Conservation (phyloP, 2,888 invertebrate species). For the Griposia aprilina region DNA sequence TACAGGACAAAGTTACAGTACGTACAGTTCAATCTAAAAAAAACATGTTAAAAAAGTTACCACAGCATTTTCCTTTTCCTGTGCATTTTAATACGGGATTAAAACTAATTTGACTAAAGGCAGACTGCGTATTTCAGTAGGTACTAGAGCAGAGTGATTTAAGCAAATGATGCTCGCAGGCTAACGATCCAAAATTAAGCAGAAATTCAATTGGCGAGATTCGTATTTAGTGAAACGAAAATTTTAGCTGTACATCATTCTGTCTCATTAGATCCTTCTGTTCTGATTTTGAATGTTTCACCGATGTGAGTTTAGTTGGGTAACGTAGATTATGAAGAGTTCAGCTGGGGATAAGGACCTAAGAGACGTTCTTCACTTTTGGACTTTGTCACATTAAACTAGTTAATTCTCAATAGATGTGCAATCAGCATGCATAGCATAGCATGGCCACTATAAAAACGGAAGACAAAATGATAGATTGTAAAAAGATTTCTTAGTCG, state of each 20-base stretch:
- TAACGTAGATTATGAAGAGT: neutral
- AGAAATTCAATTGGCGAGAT: slow-evolving; percentile 44
- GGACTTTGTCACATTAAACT: too few species aligned
- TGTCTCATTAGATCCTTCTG: slow-evolving; percentile 4
- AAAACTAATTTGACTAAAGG: slow-evolving; percentile 18
- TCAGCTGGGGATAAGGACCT: too few species aligned
- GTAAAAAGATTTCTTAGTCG: too few species aligned
- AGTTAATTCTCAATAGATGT: too few species aligned
- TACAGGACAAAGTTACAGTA: neutral
- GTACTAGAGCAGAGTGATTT: slow-evolving; percentile 17
- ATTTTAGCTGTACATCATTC: slow-evolving; percentile 26
- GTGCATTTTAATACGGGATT: neutral
- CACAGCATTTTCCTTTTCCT: neutral
- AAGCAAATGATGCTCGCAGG: slow-evolving; percentile 38
- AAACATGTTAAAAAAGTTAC: neutral
- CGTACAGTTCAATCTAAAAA: neutral
- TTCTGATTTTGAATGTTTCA: slow-evolving; percentile 25
- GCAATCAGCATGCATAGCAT: too few species aligned
- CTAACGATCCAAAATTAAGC: slow-evolving; percentile 54
- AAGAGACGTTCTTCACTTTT: too few species aligned
- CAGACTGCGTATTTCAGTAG: neutral
- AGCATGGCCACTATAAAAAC: too few species aligned
- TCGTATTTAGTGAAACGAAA: slow-evolving; percentile 45
- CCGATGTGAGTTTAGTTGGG: neutral
- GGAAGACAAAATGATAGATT: too few species aligned